Evolutionary conservation across 2,113 vertebrate species (phyloP), one percentile per base, ranked within the genome.

Genomic region (Perca flavescens): DNA sequence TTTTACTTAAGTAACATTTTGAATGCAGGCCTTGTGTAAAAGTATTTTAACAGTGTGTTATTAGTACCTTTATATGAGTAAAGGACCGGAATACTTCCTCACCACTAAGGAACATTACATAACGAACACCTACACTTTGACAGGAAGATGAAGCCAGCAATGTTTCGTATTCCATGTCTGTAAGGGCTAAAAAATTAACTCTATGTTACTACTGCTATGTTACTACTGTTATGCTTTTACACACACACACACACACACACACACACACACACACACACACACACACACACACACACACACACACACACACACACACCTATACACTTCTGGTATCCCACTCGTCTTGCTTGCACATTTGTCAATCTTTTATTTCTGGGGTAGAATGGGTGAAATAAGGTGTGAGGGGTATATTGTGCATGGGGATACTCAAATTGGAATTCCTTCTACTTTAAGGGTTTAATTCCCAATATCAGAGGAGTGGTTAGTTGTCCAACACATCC

Each of bases 241-340:
- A 50, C 40, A 40, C 40, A 43, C 40, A 43, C 16, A 16, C 49
- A n/a, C 53, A 11, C 53, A 22, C 53, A 22, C 56, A 25, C 56
- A 14, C 73, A 40, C 49, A 40, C 46, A 54, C n/a, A 34, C 49
- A 67, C 79, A 60, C 78, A 66, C 63, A 36, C 40, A 34, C 34
- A 47, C 67, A 69, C 50, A 53, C 77, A 65, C 65, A 71, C 61
- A 71, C 73, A 74, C 14, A 47, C 21, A 15, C 40, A 57, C 14
- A 82, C 52, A 85, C 46, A n/a, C n/a, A n/a, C n/a, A n/a, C n/a
- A n/a, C n/a, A n/a, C n/a, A n/a, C n/a, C n/a, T n/a, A n/a, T n/a
- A 65, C 65, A 71, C 61, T n/a, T n/a, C n/a, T n/a, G 31, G 62
- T 79, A 50, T 76, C 70, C 74, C 77, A 84, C 74, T 88, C 76